Conservation (phyloP, 2,113 vertebrate species). For the Peromyscus leucopus region DNA sequence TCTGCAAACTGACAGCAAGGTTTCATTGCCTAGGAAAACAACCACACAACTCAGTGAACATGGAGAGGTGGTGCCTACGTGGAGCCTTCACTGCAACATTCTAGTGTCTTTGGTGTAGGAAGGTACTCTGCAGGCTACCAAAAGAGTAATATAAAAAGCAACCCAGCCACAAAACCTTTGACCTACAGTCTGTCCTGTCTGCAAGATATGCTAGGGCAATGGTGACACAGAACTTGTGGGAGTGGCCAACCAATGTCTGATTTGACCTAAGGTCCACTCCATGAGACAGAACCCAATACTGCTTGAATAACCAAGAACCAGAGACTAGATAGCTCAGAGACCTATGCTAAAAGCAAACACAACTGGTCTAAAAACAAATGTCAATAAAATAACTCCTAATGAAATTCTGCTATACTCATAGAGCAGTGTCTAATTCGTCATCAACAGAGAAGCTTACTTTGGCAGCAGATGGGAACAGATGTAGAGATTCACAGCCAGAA, state of each 20-base stretch:
- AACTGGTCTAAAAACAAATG: neutral
- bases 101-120: neutral
- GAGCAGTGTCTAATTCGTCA: neutral
- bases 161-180: neutral
- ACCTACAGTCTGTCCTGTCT: neutral
- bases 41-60: no score
- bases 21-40: no score
- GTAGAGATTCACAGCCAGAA: neutral
- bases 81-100: no score
- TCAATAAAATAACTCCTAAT: neutral
- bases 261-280: neutral
- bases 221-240: neutral
- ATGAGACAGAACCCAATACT: neutral
- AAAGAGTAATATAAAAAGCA: neutral
- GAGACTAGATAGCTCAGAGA: neutral
- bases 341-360: neutral
- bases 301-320: neutral
- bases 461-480: neutral
- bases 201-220: neutral
- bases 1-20: no score
- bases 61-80: no score
- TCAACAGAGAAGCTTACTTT: neutral
- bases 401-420: neutral
- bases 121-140: neutral
- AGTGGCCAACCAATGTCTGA: neutral